Base-by-base conservation (phyloP, 2,113 vertebrate species). In the Sinocyclocheilus maitianheensis region DNA sequence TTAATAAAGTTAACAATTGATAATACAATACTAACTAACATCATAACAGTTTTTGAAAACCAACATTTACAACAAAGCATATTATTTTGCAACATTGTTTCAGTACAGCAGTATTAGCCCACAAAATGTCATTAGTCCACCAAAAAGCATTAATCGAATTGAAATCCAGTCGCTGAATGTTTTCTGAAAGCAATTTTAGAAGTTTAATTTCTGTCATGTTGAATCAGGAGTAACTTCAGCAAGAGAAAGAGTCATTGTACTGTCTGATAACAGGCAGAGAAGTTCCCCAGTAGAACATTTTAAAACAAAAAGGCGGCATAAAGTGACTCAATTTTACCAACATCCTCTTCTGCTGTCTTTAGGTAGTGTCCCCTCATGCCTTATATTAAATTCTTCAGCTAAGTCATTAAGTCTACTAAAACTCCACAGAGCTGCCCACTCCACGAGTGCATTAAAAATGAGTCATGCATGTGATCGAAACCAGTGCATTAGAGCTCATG, bases 381-480 rank as follows among this genome's bases (percentile, higher is more conserved):
- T 24, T 76, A n/a, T 46, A 48, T 76, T 24, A 24, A 75, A 76
- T 14, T 55, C 16, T 30, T 77, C 72, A 26, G 43, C 72, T 24
- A 76, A 76, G 51, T 76, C 40, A 51, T 76, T 76, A 84, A 48
- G 34, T 30, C 40, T 76, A 48, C 10, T 43, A 74, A 43, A 37
- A 78, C 22, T 63, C 37, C 34, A 74, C 77, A 26, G 14, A 69
- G 9, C 53, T 30, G 22, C 81, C 34, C 75, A 43, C 22, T 83
- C 40, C 62, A 51, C 16, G 63, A 34, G 48, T 62, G 60, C 77
- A 88, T 85, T 75, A 72, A 75, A 65, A 75, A 76, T 87, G 77
- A 87, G 69, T 87, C 86, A 81, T 5, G 51, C 69, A 14, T 63
- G 40, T 48, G 65, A 81, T 40, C 43, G 48, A 76, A 84, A 5